Evolutionary conservation across 2,888 invertebrate genomes (phyloP), one percentile per base, ranked within the genome.

Genomic region (Lepidocyrtinus sp.): DNA sequence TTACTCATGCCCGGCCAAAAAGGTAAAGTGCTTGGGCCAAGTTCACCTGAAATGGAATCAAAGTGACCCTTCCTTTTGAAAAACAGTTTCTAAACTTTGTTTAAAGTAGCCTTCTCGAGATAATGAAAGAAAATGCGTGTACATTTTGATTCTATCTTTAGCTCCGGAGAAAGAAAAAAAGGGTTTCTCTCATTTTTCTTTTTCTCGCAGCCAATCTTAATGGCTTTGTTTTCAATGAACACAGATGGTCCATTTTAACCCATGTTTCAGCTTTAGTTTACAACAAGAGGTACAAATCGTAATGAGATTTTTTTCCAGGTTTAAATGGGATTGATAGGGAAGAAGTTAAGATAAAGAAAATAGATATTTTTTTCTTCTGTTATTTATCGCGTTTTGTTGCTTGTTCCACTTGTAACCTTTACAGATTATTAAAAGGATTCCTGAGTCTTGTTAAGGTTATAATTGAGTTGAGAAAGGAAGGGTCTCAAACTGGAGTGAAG

Each of bases 281-380:
- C 75, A 69, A 61, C 69, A 22, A 24, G n/a, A 63, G n/a, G 71
- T 55, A 77, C 77, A 77, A 77, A 77, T 77, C 71, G 67, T 77
- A 77, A 77, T 77, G 77, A 65, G 77, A 77, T 72, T 72, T 77
- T 75, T 75, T 59, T 24, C 19, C 25, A 73, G 5, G 5, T 36
- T 36, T 36, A 36, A 36, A 36, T 36, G 36, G 36, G 36, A 36
- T 36, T 5, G 36, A 36, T 36, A 7, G 36, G 36, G 36, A 12
- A 7, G 36, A 36, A 36, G 36, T 36, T 36, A 36, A 36, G 45
- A 22, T 2, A 24, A 61, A 46, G 2, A 55, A 5, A 27, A 17
- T 24, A 26, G 26, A 72, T 72, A 22, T 15, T 24, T 63, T 63
- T 63, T n/a, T n/a, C 12, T 22, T 12, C 3, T 26, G 46, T 72